A percentile compares a stretch with the other conserved stretches of the same genome.
Conservation (phyloP, 2,888 invertebrate genomes). For the Tridacna gigas region DNA sequence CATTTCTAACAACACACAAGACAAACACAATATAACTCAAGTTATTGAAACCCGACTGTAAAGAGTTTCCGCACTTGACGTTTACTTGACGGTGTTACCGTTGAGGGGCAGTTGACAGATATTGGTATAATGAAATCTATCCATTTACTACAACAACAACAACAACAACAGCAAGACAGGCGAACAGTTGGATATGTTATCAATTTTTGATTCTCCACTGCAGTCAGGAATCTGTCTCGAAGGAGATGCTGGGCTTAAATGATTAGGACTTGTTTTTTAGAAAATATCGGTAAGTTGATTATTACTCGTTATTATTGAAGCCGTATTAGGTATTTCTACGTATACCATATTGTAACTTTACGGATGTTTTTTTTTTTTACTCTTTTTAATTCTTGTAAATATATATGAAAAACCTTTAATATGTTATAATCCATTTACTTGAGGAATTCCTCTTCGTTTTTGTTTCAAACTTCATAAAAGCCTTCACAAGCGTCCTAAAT, state of each 20-base stretch:
- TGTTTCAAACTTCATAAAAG: no score
- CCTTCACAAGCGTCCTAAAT: no score
- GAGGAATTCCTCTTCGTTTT: no score
- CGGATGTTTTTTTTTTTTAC: no score
- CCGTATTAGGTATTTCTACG: no score
- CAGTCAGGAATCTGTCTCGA: background rate
- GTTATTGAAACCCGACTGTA: background rate
- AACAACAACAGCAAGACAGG: background rate
- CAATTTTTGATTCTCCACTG: background rate
- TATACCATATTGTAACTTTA: no score
- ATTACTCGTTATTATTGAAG: background rate
- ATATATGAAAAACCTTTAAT: no score
- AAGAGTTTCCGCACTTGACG: background rate
- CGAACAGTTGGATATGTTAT: background rate
- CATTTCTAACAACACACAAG: background rate
- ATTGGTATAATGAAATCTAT: conserved; percentile 25
- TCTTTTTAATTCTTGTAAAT: no score
- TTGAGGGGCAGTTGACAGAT: conserved; percentile 8
- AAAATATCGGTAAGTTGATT: background rate
- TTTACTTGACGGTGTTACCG: background rate
- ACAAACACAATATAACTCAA: background rate
- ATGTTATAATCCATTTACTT: no score
- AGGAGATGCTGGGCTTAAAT: no score
- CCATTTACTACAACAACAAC: background rate
- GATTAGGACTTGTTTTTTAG: background rate